A percentile compares a stretch with the other conserved stretches of the same genome.
These are phyloP conservation scores for Boulengeromyrus knoepffleri DNA, from an alignment of 2,113 vertebrate genomes.

Conservation along the genomic window DNA sequence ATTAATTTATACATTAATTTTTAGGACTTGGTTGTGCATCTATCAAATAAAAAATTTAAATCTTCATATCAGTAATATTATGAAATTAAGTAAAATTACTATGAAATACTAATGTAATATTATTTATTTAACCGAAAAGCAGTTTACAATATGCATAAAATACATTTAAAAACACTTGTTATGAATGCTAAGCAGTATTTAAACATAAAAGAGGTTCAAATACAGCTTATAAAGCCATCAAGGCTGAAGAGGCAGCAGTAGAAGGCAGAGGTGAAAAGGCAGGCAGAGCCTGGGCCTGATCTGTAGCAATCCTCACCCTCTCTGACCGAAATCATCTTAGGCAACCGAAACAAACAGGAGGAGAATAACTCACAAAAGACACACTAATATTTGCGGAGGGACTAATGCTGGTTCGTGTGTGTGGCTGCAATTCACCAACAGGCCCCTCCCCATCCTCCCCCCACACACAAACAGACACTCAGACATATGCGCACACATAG, in stretches of 20 bases:
- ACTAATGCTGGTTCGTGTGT: constrained; percentile 45
- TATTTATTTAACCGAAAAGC: background rate
- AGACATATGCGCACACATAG: constrained; percentile 34
- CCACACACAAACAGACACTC: background rate
- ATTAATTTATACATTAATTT: too few relatives aligned
- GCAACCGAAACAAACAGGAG: constrained; percentile 69
- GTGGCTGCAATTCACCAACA: constrained; percentile 24
- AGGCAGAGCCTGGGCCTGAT: constrained; percentile 44
- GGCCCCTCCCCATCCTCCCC: background rate
- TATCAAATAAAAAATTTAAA: background rate
- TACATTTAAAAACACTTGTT: background rate
- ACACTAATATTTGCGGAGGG: constrained; percentile 75
- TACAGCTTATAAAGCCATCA: background rate
- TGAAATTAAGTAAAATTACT: background rate
- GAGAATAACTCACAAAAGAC: constrained; percentile 76
- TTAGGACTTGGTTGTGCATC: too few relatives aligned
- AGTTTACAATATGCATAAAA: background rate
- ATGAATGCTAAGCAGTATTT: background rate
- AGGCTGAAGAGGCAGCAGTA: background rate
- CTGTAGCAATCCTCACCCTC: constrained; percentile 53
- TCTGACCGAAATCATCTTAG: constrained; percentile 52
- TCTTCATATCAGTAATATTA: background rate
- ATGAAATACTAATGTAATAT: background rate
- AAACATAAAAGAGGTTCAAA: background rate
- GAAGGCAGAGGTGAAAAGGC: background rate